Evolutionary conservation across 2,797 vertebrate species (phyloP).

Genomic region (Diplodus sargus): DNA sequence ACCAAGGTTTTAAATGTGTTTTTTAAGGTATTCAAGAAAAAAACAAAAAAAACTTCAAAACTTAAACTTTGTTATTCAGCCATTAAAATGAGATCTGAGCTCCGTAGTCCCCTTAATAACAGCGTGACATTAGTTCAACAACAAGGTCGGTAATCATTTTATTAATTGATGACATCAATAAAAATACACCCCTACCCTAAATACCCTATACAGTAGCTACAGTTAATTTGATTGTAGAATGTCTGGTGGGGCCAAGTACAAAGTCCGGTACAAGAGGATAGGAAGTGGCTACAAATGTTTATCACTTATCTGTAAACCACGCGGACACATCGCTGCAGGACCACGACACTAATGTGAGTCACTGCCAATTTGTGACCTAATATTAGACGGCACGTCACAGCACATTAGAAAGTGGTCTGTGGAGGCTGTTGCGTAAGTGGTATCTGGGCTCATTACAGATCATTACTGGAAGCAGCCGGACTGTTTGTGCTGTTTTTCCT

Average conservation of each 20-base stretch:
- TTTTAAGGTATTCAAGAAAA: no score
- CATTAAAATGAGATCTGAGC: no score
- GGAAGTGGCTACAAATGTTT: not conserved
- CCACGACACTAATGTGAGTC: slow-evolving; percentile 49
- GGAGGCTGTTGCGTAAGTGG: slow-evolving; percentile 21
- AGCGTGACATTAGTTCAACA: no score
- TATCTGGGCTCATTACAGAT: slow-evolving; percentile 28
- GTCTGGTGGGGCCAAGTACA: not conserved
- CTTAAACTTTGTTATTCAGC: no score
- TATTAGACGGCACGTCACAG: slow-evolving; percentile 30
- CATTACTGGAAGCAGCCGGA: slow-evolving; percentile 35
- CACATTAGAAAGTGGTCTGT: slow-evolving; percentile 35
- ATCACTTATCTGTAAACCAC: not conserved
- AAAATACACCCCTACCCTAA: no score
- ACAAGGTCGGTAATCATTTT: no score
- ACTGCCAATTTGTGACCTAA: slow-evolving; percentile 41
- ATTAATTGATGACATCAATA: no score
- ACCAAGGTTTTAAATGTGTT: no score
- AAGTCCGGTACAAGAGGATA: slow-evolving; percentile 1
- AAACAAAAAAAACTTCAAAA: no score
- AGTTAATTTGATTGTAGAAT: not conserved
- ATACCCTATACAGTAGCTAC: not conserved
- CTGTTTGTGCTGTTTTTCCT: slow-evolving; percentile 38
- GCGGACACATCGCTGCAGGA: not conserved
- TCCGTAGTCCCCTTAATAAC: no score